Evolutionary conservation across 2,888 invertebrate genomes (phyloP), one percentile per base, ranked within the genome.

Genomic region (Idaea aversata): DNA sequence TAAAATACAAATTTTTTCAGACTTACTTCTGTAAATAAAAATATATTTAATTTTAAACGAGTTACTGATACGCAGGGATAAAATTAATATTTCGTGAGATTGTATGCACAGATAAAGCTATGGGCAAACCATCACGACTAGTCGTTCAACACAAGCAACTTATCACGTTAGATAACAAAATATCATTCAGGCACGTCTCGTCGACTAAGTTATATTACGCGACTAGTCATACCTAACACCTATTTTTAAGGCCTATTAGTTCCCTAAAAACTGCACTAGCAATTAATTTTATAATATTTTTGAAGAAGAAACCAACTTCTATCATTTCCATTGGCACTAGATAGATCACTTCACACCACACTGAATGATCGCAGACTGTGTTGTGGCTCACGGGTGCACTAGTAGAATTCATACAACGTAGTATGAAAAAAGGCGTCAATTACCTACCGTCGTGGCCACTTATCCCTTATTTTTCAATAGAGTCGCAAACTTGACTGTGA

Each of bases 391-490:
- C 47, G 47, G 47, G 47, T 47, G 47, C 47, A 47, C 47, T 47
- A 47, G 47, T 4, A 13, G 13, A 3, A 5, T 47, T 47, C 47
- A 47, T 13, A 47, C 13, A 47, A 13, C 47, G 47, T 47, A 47
- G 47, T 47, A 47, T 13, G 47, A 47, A 47, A 47, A 47, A 47
- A 47, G 47, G 13, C 47, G 13, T 7, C 13, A 47, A 4, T 13
- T 36, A 36, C 36, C 36, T 47, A 47, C 47, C 47, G 13, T 47
- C 47, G 65, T 65, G 25, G n/a, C 25, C 34, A 61, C 68, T 67
- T 16, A 65, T 62, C 34, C 16, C 35, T 15, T 13, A 47, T 47
- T 47, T 47, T 7, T 10, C 47, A 47, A 47, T 47, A 47, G 47
- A 47, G 47, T 47, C 47, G 47, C 47, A 47, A 47, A 47, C 47